A percentile compares a stretch with the other conserved stretches of the same genome.
Conservation (phyloP, 2,113 vertebrate genomes). For the Glareola pratincola region DNA sequence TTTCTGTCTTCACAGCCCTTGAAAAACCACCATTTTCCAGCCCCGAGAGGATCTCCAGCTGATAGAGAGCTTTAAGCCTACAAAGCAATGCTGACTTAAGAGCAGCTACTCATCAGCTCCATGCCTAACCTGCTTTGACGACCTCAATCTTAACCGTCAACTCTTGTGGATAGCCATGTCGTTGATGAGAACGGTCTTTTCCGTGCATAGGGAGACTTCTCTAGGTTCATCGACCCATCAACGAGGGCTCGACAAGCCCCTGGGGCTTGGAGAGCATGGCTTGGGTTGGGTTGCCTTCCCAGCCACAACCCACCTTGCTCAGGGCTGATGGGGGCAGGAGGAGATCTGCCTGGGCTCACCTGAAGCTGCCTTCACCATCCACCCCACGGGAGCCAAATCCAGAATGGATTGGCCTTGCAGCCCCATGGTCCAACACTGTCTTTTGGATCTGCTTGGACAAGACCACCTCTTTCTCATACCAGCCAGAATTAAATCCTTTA, state of each 20-base stretch:
- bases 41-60: not conserved
- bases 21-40: accelerated
- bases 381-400: not conserved
- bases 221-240: not conserved
- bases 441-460: not conserved
- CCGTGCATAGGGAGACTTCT: not conserved
- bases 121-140: accelerated
- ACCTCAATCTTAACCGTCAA: accelerated
- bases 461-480: accelerated
- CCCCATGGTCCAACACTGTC: accelerated
- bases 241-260: not conserved
- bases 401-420: accelerated
- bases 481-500: not conserved
- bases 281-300: not conserved
- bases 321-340: not conserved
- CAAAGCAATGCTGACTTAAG: not conserved
- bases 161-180: accelerated
- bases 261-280: not conserved
- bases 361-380: not conserved
- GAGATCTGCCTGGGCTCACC: not conserved
- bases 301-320: not conserved
- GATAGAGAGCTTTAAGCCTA: not conserved
- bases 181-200: not conserved
- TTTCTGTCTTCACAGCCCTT: accelerated
- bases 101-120: not conserved